A percentile compares a stretch with the other conserved stretches of the same genome.
These are phyloP conservation scores for Ormia ochracea DNA, from an alignment of 2,888 invertebrate species.

Conservation along the genomic window DNA sequence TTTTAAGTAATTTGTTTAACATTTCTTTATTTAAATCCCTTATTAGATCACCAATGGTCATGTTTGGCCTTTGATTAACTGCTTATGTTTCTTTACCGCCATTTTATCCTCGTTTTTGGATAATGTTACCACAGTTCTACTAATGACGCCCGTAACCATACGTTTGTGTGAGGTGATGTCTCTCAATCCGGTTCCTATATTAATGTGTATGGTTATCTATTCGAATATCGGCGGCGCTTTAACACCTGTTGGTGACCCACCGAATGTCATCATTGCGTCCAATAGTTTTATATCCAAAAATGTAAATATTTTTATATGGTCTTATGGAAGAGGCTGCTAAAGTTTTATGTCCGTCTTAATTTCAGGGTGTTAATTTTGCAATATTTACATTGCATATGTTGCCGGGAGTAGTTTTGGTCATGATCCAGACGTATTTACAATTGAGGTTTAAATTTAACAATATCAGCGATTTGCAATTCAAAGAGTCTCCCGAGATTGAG, in stretches of 20 bases:
- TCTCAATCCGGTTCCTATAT: slow-evolving; percentile 89
- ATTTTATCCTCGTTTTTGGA: slow-evolving; percentile 85
- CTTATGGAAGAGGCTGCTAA: background rate
- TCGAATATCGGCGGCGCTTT: slow-evolving; percentile 94
- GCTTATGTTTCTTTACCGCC: slow-evolving; percentile 83
- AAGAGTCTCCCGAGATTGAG: slow-evolving; percentile 83
- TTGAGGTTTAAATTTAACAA: slow-evolving; percentile 86
- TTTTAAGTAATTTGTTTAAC: background rate
- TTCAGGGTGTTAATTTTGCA: slow-evolving; percentile 86
- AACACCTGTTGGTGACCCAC: slow-evolving; percentile 94
- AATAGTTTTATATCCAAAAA: slow-evolving; percentile 76
- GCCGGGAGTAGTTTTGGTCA: slow-evolving; percentile 84
- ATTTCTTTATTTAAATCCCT: background rate
- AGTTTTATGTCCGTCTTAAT: background rate
- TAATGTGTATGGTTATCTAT: slow-evolving; percentile 92
- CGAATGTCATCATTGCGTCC: slow-evolving; percentile 78
- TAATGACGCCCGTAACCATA: slow-evolving; percentile 88
- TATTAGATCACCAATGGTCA: slow-evolving; percentile 82
- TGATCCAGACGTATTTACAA: slow-evolving; percentile 84
- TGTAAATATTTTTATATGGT: slow-evolving; percentile 66
- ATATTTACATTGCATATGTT: slow-evolving; percentile 90
- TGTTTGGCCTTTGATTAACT: slow-evolving; percentile 85
- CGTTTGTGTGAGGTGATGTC: slow-evolving; percentile 92
- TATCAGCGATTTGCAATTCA: slow-evolving; percentile 83
- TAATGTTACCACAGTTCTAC: slow-evolving; percentile 86